phyloP scores from a whole-genome alignment of 2,113 vertebrate species.

The Varanus komodoensis region DNA sequence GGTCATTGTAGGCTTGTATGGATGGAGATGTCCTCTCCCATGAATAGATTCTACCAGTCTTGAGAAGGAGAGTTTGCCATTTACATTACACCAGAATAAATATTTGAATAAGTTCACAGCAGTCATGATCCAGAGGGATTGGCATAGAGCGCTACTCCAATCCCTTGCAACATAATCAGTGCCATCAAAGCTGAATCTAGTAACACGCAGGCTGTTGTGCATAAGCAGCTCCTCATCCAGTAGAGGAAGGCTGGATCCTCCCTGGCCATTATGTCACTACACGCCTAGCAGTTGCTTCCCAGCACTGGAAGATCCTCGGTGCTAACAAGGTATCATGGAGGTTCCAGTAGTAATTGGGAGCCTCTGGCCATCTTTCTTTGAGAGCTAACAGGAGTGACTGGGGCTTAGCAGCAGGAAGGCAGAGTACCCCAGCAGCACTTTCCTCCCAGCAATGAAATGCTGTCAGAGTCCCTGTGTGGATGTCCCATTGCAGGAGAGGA shows the following conservation, averaged over 20 bases:
- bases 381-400: no score
- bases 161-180: background rate
- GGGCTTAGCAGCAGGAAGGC: no score
- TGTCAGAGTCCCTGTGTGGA: background rate
- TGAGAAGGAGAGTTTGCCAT: background rate
- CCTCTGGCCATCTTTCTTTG: background rate
- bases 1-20: no score
- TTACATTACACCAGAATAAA: background rate
- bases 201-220: background rate
- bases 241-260: background rate
- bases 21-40: no score
- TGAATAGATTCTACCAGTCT: background rate
- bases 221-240: background rate
- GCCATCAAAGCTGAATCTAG: background rate
- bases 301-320: background rate
- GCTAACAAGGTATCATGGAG: background rate
- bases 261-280: background rate
- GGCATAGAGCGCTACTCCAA: no score
- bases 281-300: background rate
- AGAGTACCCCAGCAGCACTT: background rate
- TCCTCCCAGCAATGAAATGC: background rate
- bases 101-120: background rate
- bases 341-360: background rate
- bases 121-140: background rate
- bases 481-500: no score